Percentiles rank a stretch among this genome's conserved stretches.
Evolutionary conservation across 2,113 vertebrate species (phyloP).

Genomic region (Hippocampus comes): DNA sequence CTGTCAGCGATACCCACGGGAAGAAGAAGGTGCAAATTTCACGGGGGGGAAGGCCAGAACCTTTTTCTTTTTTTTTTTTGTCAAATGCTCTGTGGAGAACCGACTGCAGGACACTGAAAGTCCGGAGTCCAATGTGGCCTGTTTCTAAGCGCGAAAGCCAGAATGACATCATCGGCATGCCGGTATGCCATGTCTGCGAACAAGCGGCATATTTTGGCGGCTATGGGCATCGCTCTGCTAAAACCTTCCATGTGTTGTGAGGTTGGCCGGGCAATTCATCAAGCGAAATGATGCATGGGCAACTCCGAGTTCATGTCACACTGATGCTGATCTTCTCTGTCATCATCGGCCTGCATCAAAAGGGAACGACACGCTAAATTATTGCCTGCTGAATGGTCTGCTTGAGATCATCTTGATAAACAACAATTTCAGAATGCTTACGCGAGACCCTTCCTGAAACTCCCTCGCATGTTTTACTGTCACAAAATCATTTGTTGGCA

Average conservation of each 20-base stretch:
- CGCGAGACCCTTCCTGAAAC: neutral
- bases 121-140: neutral
- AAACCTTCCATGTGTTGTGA: constrained; percentile 46
- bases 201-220: constrained; percentile 31
- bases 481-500: constrained; percentile 22
- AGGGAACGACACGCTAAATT: constrained; percentile 31
- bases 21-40: too few relatives aligned
- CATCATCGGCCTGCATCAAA: constrained; percentile 20
- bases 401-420: constrained; percentile 41
- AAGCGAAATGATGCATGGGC: constrained; percentile 43
- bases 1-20: constrained; percentile 10
- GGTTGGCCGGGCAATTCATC: constrained; percentile 31
- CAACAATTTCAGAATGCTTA: constrained; percentile 29
- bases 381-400: constrained; percentile 32
- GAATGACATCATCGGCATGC: constrained; percentile 34
- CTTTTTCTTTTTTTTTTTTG: too few relatives aligned
- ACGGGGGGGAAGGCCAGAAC: too few relatives aligned
- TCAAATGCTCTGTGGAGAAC: neutral
- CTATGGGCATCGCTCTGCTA: constrained; percentile 28
- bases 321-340: constrained; percentile 45
- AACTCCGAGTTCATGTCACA: constrained; percentile 47
- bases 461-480: constrained; percentile 4
- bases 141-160: constrained; percentile 1
- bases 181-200: constrained; percentile 24
- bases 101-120: neutral